A percentile compares a stretch with the other conserved stretches of the same genome.
Evolutionary conservation across 2,797 vertebrate species (phyloP).

Genomic region (Falco cherrug): DNA sequence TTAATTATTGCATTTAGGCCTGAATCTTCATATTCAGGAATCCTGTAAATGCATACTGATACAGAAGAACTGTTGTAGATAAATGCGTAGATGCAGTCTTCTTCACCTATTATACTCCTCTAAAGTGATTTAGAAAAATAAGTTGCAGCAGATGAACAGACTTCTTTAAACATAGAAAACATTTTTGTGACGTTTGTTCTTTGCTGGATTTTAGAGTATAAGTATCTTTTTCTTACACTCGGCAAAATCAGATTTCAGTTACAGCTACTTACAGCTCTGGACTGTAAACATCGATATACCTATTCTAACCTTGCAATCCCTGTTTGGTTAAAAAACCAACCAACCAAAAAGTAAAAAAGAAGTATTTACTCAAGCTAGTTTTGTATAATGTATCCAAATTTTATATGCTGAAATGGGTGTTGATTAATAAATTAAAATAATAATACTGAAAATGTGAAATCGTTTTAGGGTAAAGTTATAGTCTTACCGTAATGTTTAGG

Average conservation of each 20-base stretch:
- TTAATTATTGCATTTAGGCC: not conserved
- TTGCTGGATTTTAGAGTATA: conserved; percentile 29
- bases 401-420: not conserved
- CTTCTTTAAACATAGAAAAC: conserved; percentile 27
- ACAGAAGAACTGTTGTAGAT: not conserved
- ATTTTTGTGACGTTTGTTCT: conserved; percentile 26
- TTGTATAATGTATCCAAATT: not conserved
- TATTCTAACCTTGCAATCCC: not conserved
- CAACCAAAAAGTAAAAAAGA: not conserved
- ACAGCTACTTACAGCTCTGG: conserved; percentile 8
- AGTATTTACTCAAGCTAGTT: not conserved
- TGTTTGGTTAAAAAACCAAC: not conserved
- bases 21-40: not conserved
- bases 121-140: conserved; percentile 14
- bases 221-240: conserved; percentile 19
- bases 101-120: not conserved
- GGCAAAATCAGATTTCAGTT: conserved; percentile 21
- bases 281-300: not conserved
- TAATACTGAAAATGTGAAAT: not conserved
- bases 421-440: not conserved
- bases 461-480: not conserved
- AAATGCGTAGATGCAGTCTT: not conserved
- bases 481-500: not conserved
- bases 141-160: conserved; percentile 7
- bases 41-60: conserved; percentile 10